Evolutionary conservation across 2,888 invertebrate genomes (phyloP).

Genomic region (Taphrorychus bicolor): DNA sequence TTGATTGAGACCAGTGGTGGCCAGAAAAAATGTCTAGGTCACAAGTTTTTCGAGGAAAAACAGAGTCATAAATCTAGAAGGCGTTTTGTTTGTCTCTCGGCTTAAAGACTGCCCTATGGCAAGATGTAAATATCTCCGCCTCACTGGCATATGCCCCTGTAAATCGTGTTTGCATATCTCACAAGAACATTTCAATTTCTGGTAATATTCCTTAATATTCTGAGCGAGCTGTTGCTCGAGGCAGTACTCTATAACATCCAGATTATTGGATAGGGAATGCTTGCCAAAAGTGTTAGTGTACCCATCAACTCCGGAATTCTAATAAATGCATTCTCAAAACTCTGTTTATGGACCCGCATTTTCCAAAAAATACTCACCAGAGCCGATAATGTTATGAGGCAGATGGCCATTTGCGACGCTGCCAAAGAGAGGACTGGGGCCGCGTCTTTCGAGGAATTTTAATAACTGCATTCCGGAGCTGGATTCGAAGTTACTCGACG

Average conservation of each 20-base stretch:
- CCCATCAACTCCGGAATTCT: background rate
- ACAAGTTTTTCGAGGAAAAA: background rate
- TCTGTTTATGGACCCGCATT: background rate
- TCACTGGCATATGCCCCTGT: background rate
- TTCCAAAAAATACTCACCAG: background rate
- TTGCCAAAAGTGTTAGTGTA: background rate
- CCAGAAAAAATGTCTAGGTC: background rate
- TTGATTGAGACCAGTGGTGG: background rate
- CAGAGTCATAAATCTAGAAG: background rate
- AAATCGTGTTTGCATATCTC: background rate
- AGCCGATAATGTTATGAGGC: background rate
- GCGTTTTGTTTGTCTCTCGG: background rate
- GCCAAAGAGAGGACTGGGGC: background rate
- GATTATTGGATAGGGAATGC: background rate
- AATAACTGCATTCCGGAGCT: background rate
- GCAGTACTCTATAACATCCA: background rate
- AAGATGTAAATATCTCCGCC: background rate
- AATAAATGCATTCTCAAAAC: background rate
- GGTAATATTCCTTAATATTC: background rate
- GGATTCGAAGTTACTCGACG: background rate
- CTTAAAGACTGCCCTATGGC: background rate
- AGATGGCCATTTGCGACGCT: background rate
- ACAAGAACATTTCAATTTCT: constrained; percentile 1
- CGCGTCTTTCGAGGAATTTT: background rate
- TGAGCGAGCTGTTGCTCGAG: background rate